Base-by-base conservation (phyloP, 2,888 invertebrate species). In the Apotomis turbidana region DNA sequence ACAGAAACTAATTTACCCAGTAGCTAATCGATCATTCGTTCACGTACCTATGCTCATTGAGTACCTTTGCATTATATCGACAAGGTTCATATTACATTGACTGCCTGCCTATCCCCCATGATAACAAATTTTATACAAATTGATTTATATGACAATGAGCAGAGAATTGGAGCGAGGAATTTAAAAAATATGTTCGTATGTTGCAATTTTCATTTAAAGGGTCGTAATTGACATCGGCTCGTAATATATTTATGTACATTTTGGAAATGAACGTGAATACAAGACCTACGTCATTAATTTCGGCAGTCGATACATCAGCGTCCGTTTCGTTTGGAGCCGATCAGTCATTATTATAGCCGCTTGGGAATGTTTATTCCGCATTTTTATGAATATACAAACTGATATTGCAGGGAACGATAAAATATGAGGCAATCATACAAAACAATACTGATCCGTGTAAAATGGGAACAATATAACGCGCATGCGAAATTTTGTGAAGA, bases 61-160 rank as follows among this genome's bases (percentile, higher is more conserved):
- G 38, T 38, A 13, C 13, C 66, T 8, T 58, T 36, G n/a, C 9
- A n/a, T n/a, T 49, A 13, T 49, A 49, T 13, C 36, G 49, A 67
- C 66, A 67, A 58, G 57, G 66, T 4, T 55, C 46, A 58, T 49
- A 49, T 58, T 67, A 5, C 2, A 60, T 9, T 38, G 41, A 49
- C 51, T 36, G 13, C 51, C 27, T 27, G 27, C 27, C 27, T 27
- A 27, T 27, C 41, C 41, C 9, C 51, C 67, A 68, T 13, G 38
- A 38, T 51, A 54, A 57, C 67, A 68, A 57, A 67, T 71, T 60
- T 67, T 62, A 71, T 55, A 61, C 61, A 71, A 67, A 71, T 67
- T 61, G 61, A 61, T 71, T 67, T 67, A 67, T 68, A 68, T 61
- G 57, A 51, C 61, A 61, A 61, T 71, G 62, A 58, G 58, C 62